Conservation (phyloP, 2,113 vertebrate species). For the Thamnophis sirtalis region DNA sequence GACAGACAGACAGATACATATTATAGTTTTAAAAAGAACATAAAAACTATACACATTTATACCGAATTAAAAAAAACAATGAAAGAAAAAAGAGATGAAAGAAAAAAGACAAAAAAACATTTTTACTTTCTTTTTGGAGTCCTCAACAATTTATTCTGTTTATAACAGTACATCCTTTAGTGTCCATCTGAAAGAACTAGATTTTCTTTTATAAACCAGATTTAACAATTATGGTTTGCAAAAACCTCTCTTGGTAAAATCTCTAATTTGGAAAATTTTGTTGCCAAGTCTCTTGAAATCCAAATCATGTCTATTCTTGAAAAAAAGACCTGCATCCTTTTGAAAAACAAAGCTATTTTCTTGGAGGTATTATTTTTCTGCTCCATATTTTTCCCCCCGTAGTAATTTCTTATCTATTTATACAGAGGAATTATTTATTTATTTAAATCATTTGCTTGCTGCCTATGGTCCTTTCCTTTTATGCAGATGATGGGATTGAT, state of each 20-base stretch:
- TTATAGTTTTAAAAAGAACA: neutral
- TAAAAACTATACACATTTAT: neutral
- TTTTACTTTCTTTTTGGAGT: no score
- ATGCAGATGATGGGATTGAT: constrained; percentile 91
- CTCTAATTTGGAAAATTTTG: neutral
- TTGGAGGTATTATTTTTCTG: neutral
- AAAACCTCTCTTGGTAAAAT: neutral
- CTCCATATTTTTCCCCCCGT: neutral
- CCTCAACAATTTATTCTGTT: neutral
- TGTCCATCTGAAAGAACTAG: neutral
- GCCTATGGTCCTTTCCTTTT: accelerated
- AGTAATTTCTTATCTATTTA: neutral
- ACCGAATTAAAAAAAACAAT: neutral
- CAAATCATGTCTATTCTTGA: neutral
- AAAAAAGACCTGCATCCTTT: neutral
- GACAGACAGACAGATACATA: neutral
- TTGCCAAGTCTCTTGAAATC: neutral
- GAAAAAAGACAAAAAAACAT: neutral
- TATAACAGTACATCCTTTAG: neutral
- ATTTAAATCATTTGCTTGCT: neutral
- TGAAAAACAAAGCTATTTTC: neutral
- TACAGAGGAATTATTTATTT: neutral
- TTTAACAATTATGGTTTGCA: neutral
- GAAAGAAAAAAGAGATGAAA: neutral
- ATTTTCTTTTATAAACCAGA: neutral